Conservation (phyloP, 2,888 invertebrate species). For the Tachina fera region DNA sequence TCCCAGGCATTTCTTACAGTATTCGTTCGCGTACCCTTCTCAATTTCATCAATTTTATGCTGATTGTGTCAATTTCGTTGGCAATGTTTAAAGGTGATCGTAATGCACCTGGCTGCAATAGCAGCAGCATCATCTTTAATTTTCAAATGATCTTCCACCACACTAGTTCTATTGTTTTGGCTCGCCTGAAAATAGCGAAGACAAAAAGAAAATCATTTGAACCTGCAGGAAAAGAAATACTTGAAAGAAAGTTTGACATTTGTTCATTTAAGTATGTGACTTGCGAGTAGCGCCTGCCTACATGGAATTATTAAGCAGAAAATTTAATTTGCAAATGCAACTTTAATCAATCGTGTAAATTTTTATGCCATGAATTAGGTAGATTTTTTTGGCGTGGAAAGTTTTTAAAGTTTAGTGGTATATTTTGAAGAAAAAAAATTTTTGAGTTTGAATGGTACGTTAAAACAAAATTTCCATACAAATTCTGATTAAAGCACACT, state of each 20-base stretch:
- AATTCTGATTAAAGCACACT: too few species aligned
- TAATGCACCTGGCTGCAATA: conserved; percentile 69
- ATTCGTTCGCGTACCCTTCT: background rate
- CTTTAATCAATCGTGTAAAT: conserved; percentile 57
- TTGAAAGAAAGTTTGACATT: conserved; percentile 67
- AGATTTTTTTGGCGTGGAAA: background rate
- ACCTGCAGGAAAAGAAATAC: conserved; percentile 12
- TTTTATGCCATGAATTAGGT: conserved; percentile 42
- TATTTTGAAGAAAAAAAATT: background rate
- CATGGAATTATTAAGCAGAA: conserved; percentile 61
- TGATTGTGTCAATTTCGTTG: conserved; percentile 68
- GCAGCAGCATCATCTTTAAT: conserved; percentile 31
- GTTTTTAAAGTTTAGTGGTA: background rate
- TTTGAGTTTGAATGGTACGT: too few species aligned
- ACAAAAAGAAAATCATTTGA: background rate
- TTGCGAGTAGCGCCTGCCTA: conserved; percentile 25
- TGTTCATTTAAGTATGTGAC: conserved; percentile 19
- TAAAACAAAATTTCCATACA: too few species aligned
- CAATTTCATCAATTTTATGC: conserved; percentile 26
- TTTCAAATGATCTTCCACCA: conserved; percentile 18
- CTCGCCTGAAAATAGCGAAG: background rate
- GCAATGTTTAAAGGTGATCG: conserved; percentile 61
- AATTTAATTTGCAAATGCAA: conserved; percentile 65
- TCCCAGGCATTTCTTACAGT: background rate
- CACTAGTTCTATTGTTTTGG: background rate